Evolutionary conservation across 2,113 vertebrate species (phyloP).

Genomic region (Platysternon megacephalum): DNA sequence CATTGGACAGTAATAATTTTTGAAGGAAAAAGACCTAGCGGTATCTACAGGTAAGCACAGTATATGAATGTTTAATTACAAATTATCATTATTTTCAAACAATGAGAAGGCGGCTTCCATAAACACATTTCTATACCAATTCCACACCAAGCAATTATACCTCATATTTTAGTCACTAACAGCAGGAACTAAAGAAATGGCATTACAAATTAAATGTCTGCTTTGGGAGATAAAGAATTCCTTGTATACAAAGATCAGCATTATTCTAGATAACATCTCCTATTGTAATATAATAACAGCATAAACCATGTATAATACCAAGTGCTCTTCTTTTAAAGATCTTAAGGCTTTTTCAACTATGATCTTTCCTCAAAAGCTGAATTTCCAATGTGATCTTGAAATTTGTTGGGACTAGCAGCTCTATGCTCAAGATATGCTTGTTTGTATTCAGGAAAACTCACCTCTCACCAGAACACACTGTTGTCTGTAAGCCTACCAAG

Average conservation of each 20-base stretch:
- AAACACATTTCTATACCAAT: constrained; percentile 55
- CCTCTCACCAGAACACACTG: not conserved
- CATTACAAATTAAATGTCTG: constrained; percentile 39
- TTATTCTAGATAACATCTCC: not conserved
- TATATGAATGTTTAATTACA: constrained; percentile 24
- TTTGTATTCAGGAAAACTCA: not conserved
- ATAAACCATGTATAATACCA: not conserved
- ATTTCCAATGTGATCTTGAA: not conserved
- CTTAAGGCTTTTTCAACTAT: not conserved
- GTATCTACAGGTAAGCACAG: not conserved
- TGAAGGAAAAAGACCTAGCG: not conserved
- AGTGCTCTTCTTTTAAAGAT: not conserved
- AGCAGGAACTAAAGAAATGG: constrained; percentile 31
- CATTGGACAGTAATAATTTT: not conserved
- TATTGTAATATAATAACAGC: not conserved
- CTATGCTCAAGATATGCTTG: not conserved
- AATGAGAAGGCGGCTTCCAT: constrained; percentile 32
- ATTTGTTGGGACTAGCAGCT: not conserved
- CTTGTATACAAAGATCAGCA: constrained; percentile 35
- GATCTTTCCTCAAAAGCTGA: constrained; percentile 7
- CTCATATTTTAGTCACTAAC: constrained; percentile 21
- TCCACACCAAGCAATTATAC: constrained; percentile 45
- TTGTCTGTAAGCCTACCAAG: not conserved
- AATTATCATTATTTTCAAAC: constrained; percentile 46
- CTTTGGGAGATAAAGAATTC: constrained; percentile 31